phyloP scores from a whole-genome alignment of 2,888 invertebrate genomes.

The Patella pellucida region DNA sequence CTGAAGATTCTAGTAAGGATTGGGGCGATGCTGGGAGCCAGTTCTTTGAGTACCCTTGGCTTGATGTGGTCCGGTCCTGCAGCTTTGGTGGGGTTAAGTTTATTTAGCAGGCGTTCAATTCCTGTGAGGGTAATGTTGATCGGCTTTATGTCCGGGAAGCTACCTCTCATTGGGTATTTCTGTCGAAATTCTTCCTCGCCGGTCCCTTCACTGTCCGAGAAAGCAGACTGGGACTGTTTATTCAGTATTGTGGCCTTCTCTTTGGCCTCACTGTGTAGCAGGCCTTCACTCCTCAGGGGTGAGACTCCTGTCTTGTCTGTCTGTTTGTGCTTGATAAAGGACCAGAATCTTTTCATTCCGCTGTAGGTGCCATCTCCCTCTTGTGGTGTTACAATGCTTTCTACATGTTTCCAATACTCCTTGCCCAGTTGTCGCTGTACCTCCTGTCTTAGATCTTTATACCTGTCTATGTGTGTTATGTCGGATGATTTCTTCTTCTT shows the following conservation, averaged over 20 bases:
- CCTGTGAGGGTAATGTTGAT: neutral
- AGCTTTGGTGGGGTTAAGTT: conserved; percentile 32
- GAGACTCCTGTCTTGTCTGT: no score
- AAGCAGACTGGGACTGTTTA: no score
- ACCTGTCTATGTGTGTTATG: conserved; percentile 12
- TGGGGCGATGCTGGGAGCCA: conserved; percentile 26
- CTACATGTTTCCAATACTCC: conserved; percentile 27
- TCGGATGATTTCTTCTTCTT: conserved; percentile 23
- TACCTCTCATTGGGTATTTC: conserved; percentile 13
- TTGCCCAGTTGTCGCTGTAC: conserved; percentile 24
- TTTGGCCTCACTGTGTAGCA: no score
- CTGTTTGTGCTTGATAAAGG: no score
- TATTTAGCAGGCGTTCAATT: conserved; percentile 13
- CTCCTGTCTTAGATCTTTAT: conserved; percentile 16
- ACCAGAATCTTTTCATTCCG: conserved; percentile 21
- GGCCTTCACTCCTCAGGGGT: no score
- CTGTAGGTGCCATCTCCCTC: conserved; percentile 15
- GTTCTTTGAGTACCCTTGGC: conserved; percentile 26
- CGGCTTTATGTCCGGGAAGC: conserved; percentile 5
- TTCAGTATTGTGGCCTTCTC: no score
- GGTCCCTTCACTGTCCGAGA: no score
- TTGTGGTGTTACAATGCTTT: conserved; percentile 23
- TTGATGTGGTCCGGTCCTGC: conserved; percentile 30
- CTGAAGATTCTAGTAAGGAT: conserved; percentile 25
- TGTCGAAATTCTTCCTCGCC: neutral